phyloP scores from a whole-genome alignment of 2,797 vertebrate genomes.

The Tachyglossus aculeatus region DNA sequence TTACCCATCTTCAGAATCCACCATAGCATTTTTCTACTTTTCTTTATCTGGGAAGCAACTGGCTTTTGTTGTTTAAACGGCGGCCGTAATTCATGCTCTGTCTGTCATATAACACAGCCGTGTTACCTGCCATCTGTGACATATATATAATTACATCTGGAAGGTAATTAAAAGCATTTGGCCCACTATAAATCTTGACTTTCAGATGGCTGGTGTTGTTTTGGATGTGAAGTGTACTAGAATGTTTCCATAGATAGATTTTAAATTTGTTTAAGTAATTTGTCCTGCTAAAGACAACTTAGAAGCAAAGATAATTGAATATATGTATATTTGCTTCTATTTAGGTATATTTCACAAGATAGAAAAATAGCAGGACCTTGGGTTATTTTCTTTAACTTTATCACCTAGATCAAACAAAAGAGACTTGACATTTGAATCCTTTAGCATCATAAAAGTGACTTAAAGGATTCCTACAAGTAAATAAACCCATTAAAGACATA shows the following conservation, averaged over 20 bases:
- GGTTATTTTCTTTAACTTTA: no score
- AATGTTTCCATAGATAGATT: not conserved
- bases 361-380: no score
- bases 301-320: no score
- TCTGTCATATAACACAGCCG: not conserved
- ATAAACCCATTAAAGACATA: no score
- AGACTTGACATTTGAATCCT: no score
- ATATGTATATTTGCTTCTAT: no score
- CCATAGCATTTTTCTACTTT: not conserved
- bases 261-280: no score
- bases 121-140: constrained; percentile 17
- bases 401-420: no score
- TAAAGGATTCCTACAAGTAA: no score
- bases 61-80: constrained; percentile 8
- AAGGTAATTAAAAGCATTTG: constrained; percentile 25
- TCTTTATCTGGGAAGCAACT: constrained; percentile 3
- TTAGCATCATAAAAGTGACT: no score
- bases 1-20: not conserved
- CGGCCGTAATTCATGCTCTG: not conserved
- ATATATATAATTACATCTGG: not conserved
- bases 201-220: not conserved
- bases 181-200: constrained; percentile 15
- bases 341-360: no score
- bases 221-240: not conserved
- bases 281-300: no score